Evolutionary conservation across 2,113 vertebrate species (phyloP), one percentile per base, ranked within the genome.

Genomic region (Ammodramus savannarum): DNA sequence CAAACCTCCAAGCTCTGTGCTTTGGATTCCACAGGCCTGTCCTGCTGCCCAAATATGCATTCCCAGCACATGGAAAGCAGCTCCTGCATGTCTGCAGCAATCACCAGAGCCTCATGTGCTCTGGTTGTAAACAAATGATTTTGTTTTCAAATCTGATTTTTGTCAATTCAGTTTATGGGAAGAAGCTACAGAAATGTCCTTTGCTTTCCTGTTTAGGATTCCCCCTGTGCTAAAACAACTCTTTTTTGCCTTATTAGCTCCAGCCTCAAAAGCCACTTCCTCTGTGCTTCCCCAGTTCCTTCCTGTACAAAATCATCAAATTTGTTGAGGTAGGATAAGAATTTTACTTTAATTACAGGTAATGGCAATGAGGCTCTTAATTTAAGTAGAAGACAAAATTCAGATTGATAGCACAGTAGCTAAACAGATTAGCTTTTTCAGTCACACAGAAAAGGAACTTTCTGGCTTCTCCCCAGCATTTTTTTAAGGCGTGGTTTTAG

Each of bases 401-500:
- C 69, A 57, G 32, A 76, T 49, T 63, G 55, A 44, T 21, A 83
- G 55, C 55, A 81, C 43, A 79, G 79, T 77, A 95, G 83, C 55
- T 91, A 67, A 85, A 61, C 4, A 86, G 54, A 81, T 84, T 8
- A 34, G 51, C 26, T 72, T 68, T 74, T 58, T 36, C 76, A 86
- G 52, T 39, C 63, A 49, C 55, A 65, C 29, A 89, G 43, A 27
- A 79, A 79, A 89, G 8, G 31, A 63, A 51, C 38, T 58, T 82
- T 34, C 34, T 93, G 87, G 91, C 93, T 87, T 85, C 74, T 85
- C 19, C 63, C 34, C 87, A 95, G 73, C 27, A 2, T 21, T 89
- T 89, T 49, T 89, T 57, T 43, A 65, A 87, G 85, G 92, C 73
- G 16, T 89, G 93, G 91, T 92, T 94, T 88, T 68, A 89, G 68